Conservation (phyloP, 2,797 vertebrate species). For the Cuculus canorus region DNA sequence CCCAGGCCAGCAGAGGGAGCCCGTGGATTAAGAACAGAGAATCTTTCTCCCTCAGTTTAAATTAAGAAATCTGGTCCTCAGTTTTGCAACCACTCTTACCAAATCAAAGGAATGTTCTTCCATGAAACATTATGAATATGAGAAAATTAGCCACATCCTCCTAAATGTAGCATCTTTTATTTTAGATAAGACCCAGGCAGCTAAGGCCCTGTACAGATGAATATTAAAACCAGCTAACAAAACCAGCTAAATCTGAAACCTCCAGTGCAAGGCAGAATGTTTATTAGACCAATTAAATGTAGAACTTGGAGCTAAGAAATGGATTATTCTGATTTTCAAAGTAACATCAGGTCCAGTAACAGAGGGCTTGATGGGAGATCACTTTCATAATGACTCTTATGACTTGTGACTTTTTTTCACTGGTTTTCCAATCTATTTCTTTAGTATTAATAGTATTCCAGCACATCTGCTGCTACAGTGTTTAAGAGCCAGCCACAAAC, state of each 20-base stretch:
- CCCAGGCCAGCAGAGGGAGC: constrained; percentile 75
- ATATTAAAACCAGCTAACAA: background rate
- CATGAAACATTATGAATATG: background rate
- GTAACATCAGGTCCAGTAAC: background rate
- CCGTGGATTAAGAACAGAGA: constrained; percentile 37
- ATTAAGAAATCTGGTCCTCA: background rate
- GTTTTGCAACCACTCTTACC: background rate
- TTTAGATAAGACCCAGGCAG: background rate
- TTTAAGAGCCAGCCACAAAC: background rate
- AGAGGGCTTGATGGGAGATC: background rate
- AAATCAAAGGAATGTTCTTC: background rate
- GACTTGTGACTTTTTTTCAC: background rate
- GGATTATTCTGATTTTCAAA: background rate
- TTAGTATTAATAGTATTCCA: background rate
- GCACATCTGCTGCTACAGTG: background rate
- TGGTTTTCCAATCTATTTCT: background rate
- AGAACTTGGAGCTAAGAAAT: background rate
- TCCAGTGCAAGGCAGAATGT: background rate
- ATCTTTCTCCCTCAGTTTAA: background rate
- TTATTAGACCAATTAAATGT: background rate
- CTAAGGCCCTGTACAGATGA: background rate
- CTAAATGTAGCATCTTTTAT: background rate
- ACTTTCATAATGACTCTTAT: background rate
- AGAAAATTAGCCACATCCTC: background rate
- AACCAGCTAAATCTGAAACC: background rate